Base-by-base conservation (phyloP, 2,888 invertebrate genomes). In the Ochlodes sylvanus region DNA sequence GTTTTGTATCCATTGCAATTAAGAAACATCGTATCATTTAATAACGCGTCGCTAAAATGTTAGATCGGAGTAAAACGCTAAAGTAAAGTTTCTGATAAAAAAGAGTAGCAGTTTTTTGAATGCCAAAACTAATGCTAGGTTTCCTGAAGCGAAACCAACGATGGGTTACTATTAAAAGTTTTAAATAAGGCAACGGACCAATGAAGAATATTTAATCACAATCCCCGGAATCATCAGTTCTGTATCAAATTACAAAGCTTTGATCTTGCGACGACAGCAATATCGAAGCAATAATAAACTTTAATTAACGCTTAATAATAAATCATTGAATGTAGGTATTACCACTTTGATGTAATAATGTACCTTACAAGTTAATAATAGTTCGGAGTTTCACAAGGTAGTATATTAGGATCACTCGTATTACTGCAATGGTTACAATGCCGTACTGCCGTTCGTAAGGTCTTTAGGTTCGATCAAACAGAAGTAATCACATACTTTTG, bases 191-290 rank as follows among this genome's bases (percentile, higher is more conserved):
- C 32, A 32, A 34, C 21, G 21, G 5, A 52, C 14, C 50, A 47
- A 47, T 38, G 42, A 14, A 44, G 34, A 61, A 66, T 67, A 61
- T 55, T 44, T 42, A 17, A 61, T 67, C 32, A 64, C 50, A 32
- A 47, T 44, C 21, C n/a, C 50, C 50, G 50, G 19, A n/a, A n/a
- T 54, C n/a, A 44, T 61, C 47, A 44, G 44, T 21, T 67, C 44
- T 19, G 44, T 60, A 66, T 66, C 44, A 61, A 61, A 52, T 60
- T 54, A 61, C 60, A 54, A 60, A 52, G 68, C 76, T 75, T 77
- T 77, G 76, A 77, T 76, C 72, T 67, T 71, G 71, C 65, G 61
- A 73, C 73, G 73, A 72, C 71, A 70, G 69, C 70, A 41, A 73
- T 68, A 68, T 62, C 57, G 55, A 61, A 62, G 12, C 71, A 70